Evolutionary conservation across 2,888 invertebrate genomes (phyloP).

Genomic region (Papilio gigon): DNA sequence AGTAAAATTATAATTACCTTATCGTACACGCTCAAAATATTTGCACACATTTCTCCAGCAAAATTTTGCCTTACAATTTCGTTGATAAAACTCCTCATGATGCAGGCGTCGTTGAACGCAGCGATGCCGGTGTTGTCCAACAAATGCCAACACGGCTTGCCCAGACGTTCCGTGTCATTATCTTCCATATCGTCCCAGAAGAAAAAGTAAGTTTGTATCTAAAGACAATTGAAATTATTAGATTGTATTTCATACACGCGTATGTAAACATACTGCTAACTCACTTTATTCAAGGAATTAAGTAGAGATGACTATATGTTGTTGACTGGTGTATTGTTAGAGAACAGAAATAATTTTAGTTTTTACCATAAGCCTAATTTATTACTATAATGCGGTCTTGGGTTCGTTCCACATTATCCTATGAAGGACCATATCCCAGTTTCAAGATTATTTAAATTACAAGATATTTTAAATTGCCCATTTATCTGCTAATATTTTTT

Average conservation of each 20-base stretch:
- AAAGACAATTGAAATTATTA: too few relatives aligned
- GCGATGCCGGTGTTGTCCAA: not conserved
- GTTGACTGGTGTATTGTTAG: too few relatives aligned
- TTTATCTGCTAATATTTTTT: too few relatives aligned
- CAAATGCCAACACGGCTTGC: constrained; percentile 38
- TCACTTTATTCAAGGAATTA: too few relatives aligned
- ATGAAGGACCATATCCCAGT: too few relatives aligned
- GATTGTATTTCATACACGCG: too few relatives aligned
- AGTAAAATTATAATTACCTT: not conserved
- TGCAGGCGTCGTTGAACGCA: constrained; percentile 24
- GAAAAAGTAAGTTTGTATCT: constrained; percentile 33
- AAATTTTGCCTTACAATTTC: constrained; percentile 35
- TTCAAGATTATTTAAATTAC: too few relatives aligned
- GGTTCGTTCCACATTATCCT: too few relatives aligned
- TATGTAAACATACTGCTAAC: too few relatives aligned
- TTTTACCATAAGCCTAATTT: not conserved
- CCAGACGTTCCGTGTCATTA: not conserved
- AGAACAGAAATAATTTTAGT: not conserved
- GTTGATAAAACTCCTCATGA: constrained; percentile 35
- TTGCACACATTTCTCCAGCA: constrained; percentile 13
- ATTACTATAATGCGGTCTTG: too few relatives aligned
- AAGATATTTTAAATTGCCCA: too few relatives aligned
- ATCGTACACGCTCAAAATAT: constrained; percentile 20
- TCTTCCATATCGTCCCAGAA: constrained; percentile 36
- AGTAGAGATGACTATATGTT: too few relatives aligned